Evolutionary conservation across 2,113 vertebrate species (phyloP), one percentile per base, ranked within the genome.

Genomic region (Sinocyclocheilus rhinocerous): DNA sequence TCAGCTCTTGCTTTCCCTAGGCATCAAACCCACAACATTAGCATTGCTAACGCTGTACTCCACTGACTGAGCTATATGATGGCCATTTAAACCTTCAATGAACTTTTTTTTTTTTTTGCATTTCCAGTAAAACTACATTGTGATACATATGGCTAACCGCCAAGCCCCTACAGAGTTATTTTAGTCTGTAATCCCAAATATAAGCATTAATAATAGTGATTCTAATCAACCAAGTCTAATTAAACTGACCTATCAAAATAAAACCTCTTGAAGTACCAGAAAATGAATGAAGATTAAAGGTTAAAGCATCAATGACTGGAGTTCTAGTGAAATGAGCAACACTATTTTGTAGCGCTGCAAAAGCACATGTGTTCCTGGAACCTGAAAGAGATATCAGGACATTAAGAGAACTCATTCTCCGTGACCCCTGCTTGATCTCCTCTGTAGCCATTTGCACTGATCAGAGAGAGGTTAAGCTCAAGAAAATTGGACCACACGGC

Each of bases 401-500:
- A 86, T 88, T 82, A 67, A 76, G 82, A 76, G 73, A 79, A 36
- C 75, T 57, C 83, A 88, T 63, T 91, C 91, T 87, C 91, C 24
- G 50, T 93, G 93, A 95, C 91, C 94, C 91, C 92, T 93, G 93
- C 93, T 93, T 94, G 94, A 94, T 94, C 93, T 93, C 87, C 87
- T 87, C 89, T 76, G 84, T 81, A 78, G 90, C 90, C 92, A 89
- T 91, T 92, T 87, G 81, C 87, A 92, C 88, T 91, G 88, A 91
- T 91, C 91, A 91, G 92, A 93, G 91, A 86, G 89, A 72, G 84
- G 63, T 59, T 84, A 63, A 86, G 83, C 70, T 78, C 76, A 39
- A 72, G 82, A 85, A 88, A 86, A 88, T 86, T 63, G 57, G 87
- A 86, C 67, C 84, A 89, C 84, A 81, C 84, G 20, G 84, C 70